Conservation (phyloP, 2,113 vertebrate species). For the Gasterosteus aculeatus region DNA sequence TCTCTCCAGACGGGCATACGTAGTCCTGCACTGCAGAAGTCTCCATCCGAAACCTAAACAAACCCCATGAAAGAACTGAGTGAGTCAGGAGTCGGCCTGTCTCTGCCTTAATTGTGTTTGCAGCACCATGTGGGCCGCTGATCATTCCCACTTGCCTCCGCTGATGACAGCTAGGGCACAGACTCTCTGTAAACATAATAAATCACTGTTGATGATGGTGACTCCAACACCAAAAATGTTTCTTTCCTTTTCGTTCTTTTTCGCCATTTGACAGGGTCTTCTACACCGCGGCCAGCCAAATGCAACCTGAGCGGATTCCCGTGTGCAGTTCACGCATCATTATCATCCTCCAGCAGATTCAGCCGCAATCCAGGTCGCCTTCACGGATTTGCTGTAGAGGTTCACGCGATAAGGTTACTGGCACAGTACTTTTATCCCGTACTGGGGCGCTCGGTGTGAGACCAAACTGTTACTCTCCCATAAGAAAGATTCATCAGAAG, state of each 20-base stretch:
- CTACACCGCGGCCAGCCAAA: constrained; percentile 25
- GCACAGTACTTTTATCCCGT: constrained; percentile 23
- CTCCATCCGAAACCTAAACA: constrained; percentile 57
- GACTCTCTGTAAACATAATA: constrained; percentile 67
- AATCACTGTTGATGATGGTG: constrained; percentile 66
- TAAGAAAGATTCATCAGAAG: constrained; percentile 48
- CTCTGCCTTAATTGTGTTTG: constrained; percentile 55
- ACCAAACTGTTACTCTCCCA: constrained; percentile 51
- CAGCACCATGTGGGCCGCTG: constrained; percentile 35
- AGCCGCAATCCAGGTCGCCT: constrained; percentile 39
- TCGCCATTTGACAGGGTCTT: constrained; percentile 39
- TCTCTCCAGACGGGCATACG: not conserved
- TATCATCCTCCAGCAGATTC: constrained; percentile 38
- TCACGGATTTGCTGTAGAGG: constrained; percentile 15
- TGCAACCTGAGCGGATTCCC: constrained; percentile 42
- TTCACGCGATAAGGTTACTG: not conserved
- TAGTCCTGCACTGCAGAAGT: constrained; percentile 30
- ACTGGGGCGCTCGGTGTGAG: constrained; percentile 51
- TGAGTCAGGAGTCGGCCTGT: constrained; percentile 45
- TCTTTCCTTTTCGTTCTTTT: constrained; percentile 23
- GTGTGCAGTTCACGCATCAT: constrained; percentile 48
- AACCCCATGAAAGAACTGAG: constrained; percentile 19
- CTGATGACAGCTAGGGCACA: constrained; percentile 64
- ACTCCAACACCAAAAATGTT: constrained; percentile 46
- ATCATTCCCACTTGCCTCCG: constrained; percentile 38